Conservation (phyloP, 2,797 vertebrate species). For the Microcaecilia unicolor region DNA sequence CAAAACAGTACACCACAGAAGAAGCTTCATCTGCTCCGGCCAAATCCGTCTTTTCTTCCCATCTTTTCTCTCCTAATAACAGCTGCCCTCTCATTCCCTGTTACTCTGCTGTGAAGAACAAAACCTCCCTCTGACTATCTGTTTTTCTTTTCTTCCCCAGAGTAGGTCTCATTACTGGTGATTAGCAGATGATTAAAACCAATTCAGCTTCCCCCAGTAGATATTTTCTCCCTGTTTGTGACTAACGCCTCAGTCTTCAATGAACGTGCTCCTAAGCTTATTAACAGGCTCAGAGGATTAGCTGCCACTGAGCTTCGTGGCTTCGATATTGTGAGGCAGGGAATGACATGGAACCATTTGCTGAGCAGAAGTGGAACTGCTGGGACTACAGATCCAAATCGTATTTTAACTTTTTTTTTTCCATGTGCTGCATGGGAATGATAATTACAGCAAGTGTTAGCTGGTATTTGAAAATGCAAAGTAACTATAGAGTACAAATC, state of each 20-base stretch:
- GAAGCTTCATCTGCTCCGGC: slow-evolving; percentile 67
- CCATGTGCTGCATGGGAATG: slow-evolving; percentile 20
- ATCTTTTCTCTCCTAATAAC: slow-evolving; percentile 66
- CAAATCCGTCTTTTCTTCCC: slow-evolving; percentile 70
- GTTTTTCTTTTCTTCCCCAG: slow-evolving; percentile 79
- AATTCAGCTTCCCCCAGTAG: slow-evolving; percentile 78
- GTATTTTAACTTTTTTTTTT: slow-evolving; percentile 50
- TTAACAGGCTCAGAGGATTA: slow-evolving; percentile 78
- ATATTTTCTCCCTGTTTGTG: slow-evolving; percentile 74
- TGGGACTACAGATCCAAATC: slow-evolving; percentile 63
- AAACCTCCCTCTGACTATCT: slow-evolving; percentile 75
- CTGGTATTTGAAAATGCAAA: too few relatives aligned
- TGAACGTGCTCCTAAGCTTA: slow-evolving; percentile 81
- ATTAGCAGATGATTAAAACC: slow-evolving; percentile 84
- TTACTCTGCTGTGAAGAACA: slow-evolving; percentile 72
- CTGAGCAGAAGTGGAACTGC: slow-evolving; percentile 48
- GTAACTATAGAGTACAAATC: too few relatives aligned
- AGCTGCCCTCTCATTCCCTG: slow-evolving; percentile 72
- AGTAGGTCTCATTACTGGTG: slow-evolving; percentile 82
- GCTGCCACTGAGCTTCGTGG: slow-evolving; percentile 62
- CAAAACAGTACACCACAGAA: slow-evolving; percentile 59
- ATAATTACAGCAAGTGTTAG: too few relatives aligned
- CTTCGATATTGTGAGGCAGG: slow-evolving; percentile 68
- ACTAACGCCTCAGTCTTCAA: slow-evolving; percentile 70
- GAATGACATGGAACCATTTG: slow-evolving; percentile 67